These are phyloP conservation scores for Pissodes strobi DNA, from an alignment of 1,140 invertebrate genomes.

Conservation along the genomic window DNA sequence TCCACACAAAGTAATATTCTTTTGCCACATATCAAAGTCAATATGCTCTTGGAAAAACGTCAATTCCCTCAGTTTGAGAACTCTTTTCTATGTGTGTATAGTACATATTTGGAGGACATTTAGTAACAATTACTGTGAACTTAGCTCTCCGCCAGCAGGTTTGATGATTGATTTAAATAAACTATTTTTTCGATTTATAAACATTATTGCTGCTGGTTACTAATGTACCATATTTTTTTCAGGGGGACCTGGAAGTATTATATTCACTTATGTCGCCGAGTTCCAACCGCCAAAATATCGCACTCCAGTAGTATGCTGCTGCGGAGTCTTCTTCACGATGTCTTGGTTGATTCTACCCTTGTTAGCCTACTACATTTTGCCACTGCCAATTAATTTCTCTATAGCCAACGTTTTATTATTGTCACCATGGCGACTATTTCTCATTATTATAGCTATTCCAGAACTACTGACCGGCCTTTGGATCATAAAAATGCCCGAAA, in stretches of 20 bases:
- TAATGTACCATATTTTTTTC: no score
- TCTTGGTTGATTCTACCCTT: constrained; percentile 67
- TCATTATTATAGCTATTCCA: constrained; percentile 62
- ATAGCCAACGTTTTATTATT: constrained; percentile 30
- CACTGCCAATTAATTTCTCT: constrained; percentile 43
- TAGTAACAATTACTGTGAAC: no score
- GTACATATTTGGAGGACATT: no score
- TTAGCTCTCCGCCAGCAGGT: no score
- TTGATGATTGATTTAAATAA: no score
- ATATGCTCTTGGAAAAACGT: no score
- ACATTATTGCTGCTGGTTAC: no score
- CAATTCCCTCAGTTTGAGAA: no score
- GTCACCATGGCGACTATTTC: constrained; percentile 64
- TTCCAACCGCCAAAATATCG: constrained; percentile 63
- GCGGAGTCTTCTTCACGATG: constrained; percentile 65
- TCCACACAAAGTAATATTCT: no score
- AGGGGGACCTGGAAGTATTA: constrained; percentile 56
- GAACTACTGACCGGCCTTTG: constrained; percentile 60
- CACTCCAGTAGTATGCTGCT: constrained; percentile 63
- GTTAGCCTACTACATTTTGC: constrained; percentile 55
- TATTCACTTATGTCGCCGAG: constrained; percentile 67
- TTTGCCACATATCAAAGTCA: no score
- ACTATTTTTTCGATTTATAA: no score
- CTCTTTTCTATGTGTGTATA: no score
- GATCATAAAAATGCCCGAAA: constrained; percentile 68